Evolutionary conservation across 1,140 invertebrate species (phyloP).

Genomic region (Mylabris phalerata): DNA sequence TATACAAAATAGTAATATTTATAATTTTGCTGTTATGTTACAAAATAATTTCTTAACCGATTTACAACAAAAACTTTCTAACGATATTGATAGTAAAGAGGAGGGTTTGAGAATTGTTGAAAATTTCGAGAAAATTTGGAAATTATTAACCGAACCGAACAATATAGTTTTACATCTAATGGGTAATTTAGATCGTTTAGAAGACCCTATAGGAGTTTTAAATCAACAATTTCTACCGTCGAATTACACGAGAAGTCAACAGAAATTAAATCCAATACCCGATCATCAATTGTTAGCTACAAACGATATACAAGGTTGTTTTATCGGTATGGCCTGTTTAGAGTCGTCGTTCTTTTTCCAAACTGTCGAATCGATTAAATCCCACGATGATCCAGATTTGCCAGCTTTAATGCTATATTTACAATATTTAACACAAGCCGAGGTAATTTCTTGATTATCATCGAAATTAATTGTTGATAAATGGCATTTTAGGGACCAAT

Average conservation of each 20-base stretch:
- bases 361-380: conserved; percentile 54
- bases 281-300: conserved; percentile 45
- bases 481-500: conserved; percentile 63
- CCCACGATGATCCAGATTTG: conserved; percentile 58
- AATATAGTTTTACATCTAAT: conserved; percentile 66
- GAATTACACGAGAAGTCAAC: not conserved
- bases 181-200: conserved; percentile 53
- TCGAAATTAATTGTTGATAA: not conserved
- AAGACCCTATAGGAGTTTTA: too few relatives aligned
- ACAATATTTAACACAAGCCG: conserved; percentile 80
- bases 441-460: conserved; percentile 48
- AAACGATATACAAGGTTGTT: conserved; percentile 42
- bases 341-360: conserved; percentile 74
- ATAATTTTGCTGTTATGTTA: conserved; percentile 59
- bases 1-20: conserved; percentile 61
- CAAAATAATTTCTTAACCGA: conserved; percentile 72
- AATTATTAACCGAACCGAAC: conserved; percentile 50
- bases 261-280: conserved; percentile 46
- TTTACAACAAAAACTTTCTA: conserved; percentile 53
- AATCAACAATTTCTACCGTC: too few relatives aligned
- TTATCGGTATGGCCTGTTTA: conserved; percentile 74
- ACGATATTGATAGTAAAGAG: conserved; percentile 40
- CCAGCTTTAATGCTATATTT: conserved; percentile 70
- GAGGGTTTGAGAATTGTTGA: conserved; percentile 45
- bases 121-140: conserved; percentile 56